Conservation (phyloP, 2,113 vertebrate species). For the Syngnathus scovelli region DNA sequence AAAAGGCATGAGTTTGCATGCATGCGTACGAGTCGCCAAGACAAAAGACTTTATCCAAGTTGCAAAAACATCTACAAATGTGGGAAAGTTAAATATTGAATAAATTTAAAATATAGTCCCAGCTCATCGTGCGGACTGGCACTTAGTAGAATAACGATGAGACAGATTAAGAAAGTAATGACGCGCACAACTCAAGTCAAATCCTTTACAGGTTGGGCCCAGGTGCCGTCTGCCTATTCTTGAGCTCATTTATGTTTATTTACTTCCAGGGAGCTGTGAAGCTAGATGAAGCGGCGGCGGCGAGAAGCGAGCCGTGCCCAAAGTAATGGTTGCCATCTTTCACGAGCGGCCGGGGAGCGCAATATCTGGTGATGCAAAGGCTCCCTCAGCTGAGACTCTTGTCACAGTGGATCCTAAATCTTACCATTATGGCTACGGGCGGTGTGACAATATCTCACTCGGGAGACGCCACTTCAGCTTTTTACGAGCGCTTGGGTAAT, state of each 20-base stretch:
- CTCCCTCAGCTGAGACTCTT: slow-evolving; percentile 36
- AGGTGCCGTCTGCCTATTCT: slow-evolving; percentile 16
- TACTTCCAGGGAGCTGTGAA: slow-evolving; percentile 42
- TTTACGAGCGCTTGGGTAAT: slow-evolving; percentile 65
- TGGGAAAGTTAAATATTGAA: too few relatives aligned
- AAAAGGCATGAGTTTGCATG: slow-evolving; percentile 54
- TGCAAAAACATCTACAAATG: too few relatives aligned
- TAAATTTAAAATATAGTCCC: background rate
- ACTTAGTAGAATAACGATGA: slow-evolving; percentile 37
- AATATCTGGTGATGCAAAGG: slow-evolving; percentile 48
- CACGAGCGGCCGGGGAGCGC: slow-evolving; percentile 47
- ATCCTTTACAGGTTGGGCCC: slow-evolving; percentile 23
- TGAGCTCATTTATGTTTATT: slow-evolving; percentile 53
- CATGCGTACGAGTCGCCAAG: slow-evolving; percentile 26
- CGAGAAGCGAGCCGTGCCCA: slow-evolving; percentile 24
- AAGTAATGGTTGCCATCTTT: slow-evolving; percentile 47
- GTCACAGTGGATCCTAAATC: slow-evolving; percentile 62
- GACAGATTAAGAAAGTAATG: slow-evolving; percentile 50
- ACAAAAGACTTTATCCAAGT: too few relatives aligned
- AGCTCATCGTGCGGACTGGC: background rate
- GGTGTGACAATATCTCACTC: slow-evolving; percentile 41
- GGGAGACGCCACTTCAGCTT: slow-evolving; percentile 40
- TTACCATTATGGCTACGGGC: slow-evolving; percentile 44
- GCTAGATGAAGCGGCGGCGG: slow-evolving; percentile 23
- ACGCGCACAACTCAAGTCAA: slow-evolving; percentile 28